Evolutionary conservation across 2,113 vertebrate genomes (phyloP), one percentile per base, ranked within the genome.

Genomic region (Triplophysa rosa): DNA sequence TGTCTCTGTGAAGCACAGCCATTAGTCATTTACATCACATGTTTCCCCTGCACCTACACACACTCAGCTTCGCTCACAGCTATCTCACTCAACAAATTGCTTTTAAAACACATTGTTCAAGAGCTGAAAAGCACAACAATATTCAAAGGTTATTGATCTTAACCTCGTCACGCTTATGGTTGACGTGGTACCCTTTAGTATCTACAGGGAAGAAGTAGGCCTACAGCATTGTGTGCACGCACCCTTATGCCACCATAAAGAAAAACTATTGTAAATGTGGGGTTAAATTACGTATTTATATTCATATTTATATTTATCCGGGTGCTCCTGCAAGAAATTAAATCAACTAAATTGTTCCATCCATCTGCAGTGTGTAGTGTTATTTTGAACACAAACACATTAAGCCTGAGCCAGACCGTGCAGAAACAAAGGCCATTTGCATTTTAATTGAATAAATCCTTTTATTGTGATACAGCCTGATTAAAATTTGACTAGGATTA

Each of bases 371-470:
- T 69, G 63, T 4, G 16, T 1, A 13, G 17, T 29, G 23, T 40
- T 70, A 54, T 71, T 79, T 71, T 11, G 29, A 59, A 59, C 33
- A 72, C 54, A 72, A 72, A 59, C 54, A 72, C 52, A 72, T 72
- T 72, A 72, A 16, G 54, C 69, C n/a, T 23, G 29, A 58, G 59
- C 74, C 17, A 21, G 47, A 71, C 66, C n/a, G 42, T 29, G 67
- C 58, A 37, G 67, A 45, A 70, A 70, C 74, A 77, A 62, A 77
- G 73, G 47, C 33, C n/a, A 69, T 82, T 77, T 77, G 74, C 80
- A 82, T 82, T 82, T 65, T 82, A 63, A 82, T 82, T 82, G 66
- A 71, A 70, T 69, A 33, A 82, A 63, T 62, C 58, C 67, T 69
- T 77, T 82, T 70, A 68, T 82, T 68, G 63, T 69, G 45, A 64